These are phyloP conservation scores for Leptinotarsa haldemani DNA, from an alignment of 2,888 invertebrate genomes.

Conservation along the genomic window DNA sequence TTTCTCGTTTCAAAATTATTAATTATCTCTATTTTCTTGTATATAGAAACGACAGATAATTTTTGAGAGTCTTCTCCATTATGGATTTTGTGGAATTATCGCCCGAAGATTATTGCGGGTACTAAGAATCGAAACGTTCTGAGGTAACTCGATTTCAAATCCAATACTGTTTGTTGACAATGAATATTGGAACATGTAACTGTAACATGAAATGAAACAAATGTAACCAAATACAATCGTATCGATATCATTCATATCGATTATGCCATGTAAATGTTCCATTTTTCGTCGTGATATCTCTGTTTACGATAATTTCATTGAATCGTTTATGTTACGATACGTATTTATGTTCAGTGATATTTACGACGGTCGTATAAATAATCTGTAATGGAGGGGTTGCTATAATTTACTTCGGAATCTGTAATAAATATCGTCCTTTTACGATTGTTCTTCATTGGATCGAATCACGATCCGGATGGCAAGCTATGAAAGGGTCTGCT, in stretches of 20 bases:
- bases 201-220: neutral
- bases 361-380: neutral
- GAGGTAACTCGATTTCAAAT: too few relatives aligned
- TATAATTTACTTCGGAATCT: neutral
- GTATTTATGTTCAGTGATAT: neutral
- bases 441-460: slow-evolving; percentile 3
- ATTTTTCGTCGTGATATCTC: neutral
- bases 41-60: too few relatives aligned
- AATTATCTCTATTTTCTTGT: too few relatives aligned
- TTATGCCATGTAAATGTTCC: neutral
- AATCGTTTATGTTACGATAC: neutral
- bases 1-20: too few relatives aligned
- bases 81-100: too few relatives aligned
- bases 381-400: slow-evolving; percentile 1
- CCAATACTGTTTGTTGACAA: too few relatives aligned
- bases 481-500: neutral
- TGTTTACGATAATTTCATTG: slow-evolving; percentile 3
- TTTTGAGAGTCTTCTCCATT: too few relatives aligned
- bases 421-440: neutral
- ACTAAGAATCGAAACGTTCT: too few relatives aligned
- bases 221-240: neutral
- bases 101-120: too few relatives aligned
- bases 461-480: neutral
- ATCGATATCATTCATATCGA: neutral
- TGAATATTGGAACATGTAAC: too few relatives aligned